These are phyloP conservation scores for Colossoma macropomum DNA, from an alignment of 2,113 vertebrate genomes.

Conservation along the genomic window DNA sequence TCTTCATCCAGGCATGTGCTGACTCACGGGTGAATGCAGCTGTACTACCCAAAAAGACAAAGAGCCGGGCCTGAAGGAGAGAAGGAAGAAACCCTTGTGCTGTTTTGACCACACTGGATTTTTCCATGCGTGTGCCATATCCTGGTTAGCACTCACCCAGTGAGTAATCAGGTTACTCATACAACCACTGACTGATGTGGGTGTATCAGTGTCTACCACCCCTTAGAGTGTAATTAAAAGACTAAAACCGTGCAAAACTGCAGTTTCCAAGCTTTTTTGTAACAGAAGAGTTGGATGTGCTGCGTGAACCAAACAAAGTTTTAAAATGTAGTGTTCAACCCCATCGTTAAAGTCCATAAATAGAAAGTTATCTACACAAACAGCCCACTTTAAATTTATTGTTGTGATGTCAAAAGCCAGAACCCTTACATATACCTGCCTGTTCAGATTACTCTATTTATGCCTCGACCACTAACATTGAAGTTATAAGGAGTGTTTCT, in stretches of 20 bases:
- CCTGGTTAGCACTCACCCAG: slow-evolving; percentile 22
- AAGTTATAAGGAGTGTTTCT: too few relatives aligned
- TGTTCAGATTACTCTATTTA: too few relatives aligned
- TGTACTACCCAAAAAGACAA: slow-evolving; percentile 20
- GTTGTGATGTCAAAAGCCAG: too few relatives aligned
- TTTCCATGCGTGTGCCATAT: neutral
- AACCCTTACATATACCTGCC: too few relatives aligned
- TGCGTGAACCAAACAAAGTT: too few relatives aligned
- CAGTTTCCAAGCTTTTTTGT: too few relatives aligned
- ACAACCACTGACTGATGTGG: neutral
- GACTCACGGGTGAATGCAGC: slow-evolving; percentile 46
- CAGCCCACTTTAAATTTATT: too few relatives aligned
- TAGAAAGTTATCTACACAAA: too few relatives aligned
- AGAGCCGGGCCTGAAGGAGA: slow-evolving; percentile 6
- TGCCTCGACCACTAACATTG: too few relatives aligned
- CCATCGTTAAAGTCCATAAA: too few relatives aligned
- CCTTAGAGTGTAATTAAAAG: neutral
- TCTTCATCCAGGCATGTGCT: slow-evolving; percentile 42
- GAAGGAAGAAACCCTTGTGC: neutral
- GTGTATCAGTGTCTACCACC: neutral
- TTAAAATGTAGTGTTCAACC: too few relatives aligned
- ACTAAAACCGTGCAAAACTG: neutral
- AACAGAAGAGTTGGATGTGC: too few relatives aligned
- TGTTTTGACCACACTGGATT: neutral
- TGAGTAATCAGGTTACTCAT: slow-evolving; percentile 5